Conservation (phyloP, 92 coral and sea anemone genomes). For the Actinostola sp. region DNA sequence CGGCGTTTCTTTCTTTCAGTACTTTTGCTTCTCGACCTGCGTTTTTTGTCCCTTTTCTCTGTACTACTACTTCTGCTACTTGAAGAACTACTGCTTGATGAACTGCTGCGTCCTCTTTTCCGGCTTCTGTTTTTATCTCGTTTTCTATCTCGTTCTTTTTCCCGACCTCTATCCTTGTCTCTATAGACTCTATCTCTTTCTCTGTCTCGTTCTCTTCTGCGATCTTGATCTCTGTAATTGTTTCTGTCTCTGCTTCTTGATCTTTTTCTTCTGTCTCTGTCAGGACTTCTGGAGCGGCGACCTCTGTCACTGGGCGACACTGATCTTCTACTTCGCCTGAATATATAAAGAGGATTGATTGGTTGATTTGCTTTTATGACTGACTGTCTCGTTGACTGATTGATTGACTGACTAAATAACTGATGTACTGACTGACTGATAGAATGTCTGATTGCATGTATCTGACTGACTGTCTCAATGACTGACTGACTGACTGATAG, state of each 20-base stretch:
- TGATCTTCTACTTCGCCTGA: slow-evolving; percentile 74
- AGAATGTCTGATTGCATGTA: no score
- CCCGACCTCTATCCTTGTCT: slow-evolving; percentile 34
- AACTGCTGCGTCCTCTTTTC: slow-evolving; percentile 52
- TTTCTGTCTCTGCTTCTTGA: slow-evolving; percentile 48
- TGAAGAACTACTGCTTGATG: slow-evolving; percentile 66
- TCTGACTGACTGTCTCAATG: no score
- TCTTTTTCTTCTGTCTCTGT: slow-evolving; percentile 54
- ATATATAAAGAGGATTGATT: neutral
- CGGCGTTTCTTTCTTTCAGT: slow-evolving; percentile 64
- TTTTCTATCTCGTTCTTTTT: slow-evolving; percentile 45
- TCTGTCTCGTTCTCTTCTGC: slow-evolving; percentile 24
- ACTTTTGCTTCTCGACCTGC: slow-evolving; percentile 79
- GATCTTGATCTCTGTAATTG: slow-evolving; percentile 25
- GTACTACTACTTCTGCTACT: slow-evolving; percentile 69
- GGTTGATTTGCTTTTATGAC: no score
- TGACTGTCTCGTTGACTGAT: no score
- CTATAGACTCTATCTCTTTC: slow-evolving; percentile 30
- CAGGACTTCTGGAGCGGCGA: slow-evolving; percentile 68
- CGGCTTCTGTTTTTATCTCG: slow-evolving; percentile 14
- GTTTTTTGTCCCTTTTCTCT: slow-evolving; percentile 47
- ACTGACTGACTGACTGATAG: no score
- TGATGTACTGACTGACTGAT: no score
- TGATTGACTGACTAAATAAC: no score
- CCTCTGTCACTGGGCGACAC: slow-evolving; percentile 76